Base-by-base conservation (phyloP, 2,888 invertebrate genomes). In the Peribatodes rhomboidaria region DNA sequence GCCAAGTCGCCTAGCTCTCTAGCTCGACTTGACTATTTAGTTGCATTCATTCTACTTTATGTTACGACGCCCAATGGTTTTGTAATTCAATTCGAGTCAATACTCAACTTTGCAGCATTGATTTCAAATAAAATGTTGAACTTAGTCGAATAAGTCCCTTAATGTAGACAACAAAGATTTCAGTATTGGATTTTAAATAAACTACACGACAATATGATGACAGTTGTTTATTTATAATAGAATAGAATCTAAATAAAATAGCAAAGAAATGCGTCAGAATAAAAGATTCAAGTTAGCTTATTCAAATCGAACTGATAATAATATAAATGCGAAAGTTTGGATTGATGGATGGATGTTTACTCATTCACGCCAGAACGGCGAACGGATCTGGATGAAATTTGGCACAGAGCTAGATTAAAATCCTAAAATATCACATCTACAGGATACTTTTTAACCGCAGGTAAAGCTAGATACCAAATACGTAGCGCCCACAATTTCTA, bases 31-130 rank as follows among this genome's bases (percentile, higher is more conserved):
- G 39, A 41, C 53, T 53, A 53, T 53, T 53, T 39, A 14, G 53
- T 27, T 22, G 53, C 53, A 52, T 39, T 39, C 53, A 41, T 53
- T 35, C 22, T 41, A 53, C 53, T 53, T 53, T 53, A 39, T 41
- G 42, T 42, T 14, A 41, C 54, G 41, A 42, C 53, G 37, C 53
- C 41, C 54, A 31, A 31, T 42, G 54, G 54, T 42, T 54, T 54
- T 54, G 54, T 54, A 54, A 54, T 54, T 54, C 54, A 54, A 54
- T 54, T 13, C n/a, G 54, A 54, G 31, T 54, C 54, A 42, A 54
- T 42, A 31, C 11, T 18, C n/a, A 53, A 54, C 31, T 54, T 54
- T 16, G 42, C 31, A 14, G 54, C 31, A 9, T 31, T 18, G 54
- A 31, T 54, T 42, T 42, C 27, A 13, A 54, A 54, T 54, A 54